These are phyloP conservation scores for Cryptotermes secundus DNA, from an alignment of 1,140 invertebrate species.

Conservation along the genomic window DNA sequence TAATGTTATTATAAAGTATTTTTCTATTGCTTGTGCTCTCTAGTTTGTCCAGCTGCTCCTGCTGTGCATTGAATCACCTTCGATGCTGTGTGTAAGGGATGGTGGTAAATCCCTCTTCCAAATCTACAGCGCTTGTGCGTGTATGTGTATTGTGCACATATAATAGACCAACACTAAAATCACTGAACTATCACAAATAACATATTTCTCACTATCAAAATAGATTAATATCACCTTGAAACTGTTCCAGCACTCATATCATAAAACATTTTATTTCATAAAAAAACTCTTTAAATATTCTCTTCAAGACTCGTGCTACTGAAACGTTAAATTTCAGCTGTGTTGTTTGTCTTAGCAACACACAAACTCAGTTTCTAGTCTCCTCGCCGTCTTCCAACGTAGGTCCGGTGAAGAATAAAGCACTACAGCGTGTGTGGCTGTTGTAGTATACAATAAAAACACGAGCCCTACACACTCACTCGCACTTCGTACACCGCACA, in stretches of 20 bases:
- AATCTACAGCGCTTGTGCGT: background rate
- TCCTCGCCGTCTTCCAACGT: background rate
- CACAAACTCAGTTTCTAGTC: background rate
- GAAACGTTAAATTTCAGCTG: background rate
- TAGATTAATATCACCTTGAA: background rate
- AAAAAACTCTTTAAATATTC: background rate
- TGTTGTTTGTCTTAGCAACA: background rate
- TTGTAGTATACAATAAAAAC: background rate
- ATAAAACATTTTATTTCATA: background rate
- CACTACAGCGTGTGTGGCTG: background rate
- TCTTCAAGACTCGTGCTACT: no score
- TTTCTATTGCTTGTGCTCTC: background rate
- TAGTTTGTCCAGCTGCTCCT: background rate
- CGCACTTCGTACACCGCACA: background rate
- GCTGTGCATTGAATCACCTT: background rate
- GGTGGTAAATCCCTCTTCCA: background rate
- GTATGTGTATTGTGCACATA: no score
- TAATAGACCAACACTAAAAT: background rate
- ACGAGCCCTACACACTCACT: background rate
- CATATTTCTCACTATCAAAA: background rate
- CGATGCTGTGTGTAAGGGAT: background rate
- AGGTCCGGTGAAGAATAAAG: background rate
- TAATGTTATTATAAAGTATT: background rate
- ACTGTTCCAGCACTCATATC: background rate
- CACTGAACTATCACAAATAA: background rate